Base-by-base conservation (phyloP, 2,113 vertebrate species). In the Catharus bicknelli region DNA sequence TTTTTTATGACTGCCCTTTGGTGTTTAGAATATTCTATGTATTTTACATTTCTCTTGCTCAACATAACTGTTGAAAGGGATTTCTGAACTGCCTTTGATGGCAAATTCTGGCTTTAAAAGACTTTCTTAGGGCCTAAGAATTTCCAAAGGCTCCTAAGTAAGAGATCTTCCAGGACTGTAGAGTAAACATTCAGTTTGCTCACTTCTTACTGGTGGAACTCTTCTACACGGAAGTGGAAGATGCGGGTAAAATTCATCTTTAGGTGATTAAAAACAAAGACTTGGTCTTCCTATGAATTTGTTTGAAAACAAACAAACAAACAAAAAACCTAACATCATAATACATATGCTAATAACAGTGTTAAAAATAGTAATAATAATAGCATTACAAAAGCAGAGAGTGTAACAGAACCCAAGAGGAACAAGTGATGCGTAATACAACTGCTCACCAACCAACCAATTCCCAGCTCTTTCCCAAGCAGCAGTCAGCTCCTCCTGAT, bases 401-500 rank as follows among this genome's bases (percentile, higher is more conserved):
- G 21, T n/a, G 19, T 23, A 45, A 16, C 9, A 66, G 12, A 73
- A 66, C 8, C 16, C 13, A 23, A 81, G 32, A n/a, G 25, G 9
- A 51, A n/a, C 4, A 70, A 45, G 22, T 23, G 27, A 21, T 54
- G 12, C 6, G 25, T 11, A 38, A 51, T 13, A 50, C 5, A 19
- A 3, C 8, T 73, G 61, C 7, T 53, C 53, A 23, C 22, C 22
- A 43, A 16, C 8, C 13, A 20, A 66, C 11, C 11, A 50, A 27
- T 45, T 32, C 18, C 53, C 10, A 29, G 22, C 9, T 43, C 32
- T 45, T 58, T 17, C 38, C 27, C 4, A 9, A n/a, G 45, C 12
- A 66, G 32, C 5, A 7, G 25, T 14, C 26, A 66, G 21, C 4
- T 6, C 10, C 12, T 58, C 22, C 10, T 0, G 0, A 20, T 17